Conservation (phyloP, 2,113 vertebrate species). For the Eonycteris spelaea region DNA sequence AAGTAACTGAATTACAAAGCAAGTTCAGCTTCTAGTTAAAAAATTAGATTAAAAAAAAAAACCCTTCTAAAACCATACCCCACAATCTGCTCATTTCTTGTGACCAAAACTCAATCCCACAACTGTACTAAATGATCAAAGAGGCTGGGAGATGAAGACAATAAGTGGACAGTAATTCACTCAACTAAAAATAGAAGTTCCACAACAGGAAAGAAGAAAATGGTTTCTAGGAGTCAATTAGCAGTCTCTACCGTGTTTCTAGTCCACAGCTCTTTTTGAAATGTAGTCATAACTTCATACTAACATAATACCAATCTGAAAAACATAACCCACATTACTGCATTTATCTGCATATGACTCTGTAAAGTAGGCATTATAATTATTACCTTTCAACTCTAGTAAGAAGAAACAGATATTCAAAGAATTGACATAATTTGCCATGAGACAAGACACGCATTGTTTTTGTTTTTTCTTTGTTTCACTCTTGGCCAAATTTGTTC, state of each 20-base stretch:
- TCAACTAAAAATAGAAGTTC: background rate
- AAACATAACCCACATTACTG: background rate
- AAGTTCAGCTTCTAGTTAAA: background rate
- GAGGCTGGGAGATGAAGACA: background rate
- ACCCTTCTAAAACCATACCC: background rate
- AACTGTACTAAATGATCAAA: background rate
- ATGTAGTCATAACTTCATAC: background rate
- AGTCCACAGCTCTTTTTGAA: background rate
- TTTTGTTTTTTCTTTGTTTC: background rate
- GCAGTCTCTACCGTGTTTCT: background rate
- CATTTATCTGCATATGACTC: background rate
- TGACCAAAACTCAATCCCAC: background rate
- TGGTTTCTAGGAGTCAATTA: background rate
- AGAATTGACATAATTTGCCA: background rate
- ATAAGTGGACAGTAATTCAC: background rate
- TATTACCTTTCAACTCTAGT: background rate
- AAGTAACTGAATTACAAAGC: background rate
- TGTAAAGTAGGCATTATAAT: background rate
- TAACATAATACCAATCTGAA: background rate
- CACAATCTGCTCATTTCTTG: background rate
- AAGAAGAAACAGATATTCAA: background rate
- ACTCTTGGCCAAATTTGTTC: background rate
- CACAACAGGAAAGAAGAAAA: background rate
- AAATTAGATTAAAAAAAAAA: background rate
- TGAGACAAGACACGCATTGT: background rate